Base-by-base conservation (phyloP, 1,140 invertebrate species). In the Metopolophium dirhodum region DNA sequence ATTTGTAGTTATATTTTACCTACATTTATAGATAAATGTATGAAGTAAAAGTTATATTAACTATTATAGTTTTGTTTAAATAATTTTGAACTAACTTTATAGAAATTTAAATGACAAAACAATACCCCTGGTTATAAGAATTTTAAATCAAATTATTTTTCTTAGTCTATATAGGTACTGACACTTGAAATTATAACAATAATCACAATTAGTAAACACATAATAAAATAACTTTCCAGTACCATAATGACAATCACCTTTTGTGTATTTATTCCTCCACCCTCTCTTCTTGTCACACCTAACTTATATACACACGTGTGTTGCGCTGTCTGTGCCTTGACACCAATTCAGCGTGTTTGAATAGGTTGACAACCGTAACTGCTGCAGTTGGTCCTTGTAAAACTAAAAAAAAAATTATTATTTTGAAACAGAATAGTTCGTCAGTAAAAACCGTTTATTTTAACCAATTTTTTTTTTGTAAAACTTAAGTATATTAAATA, bases 291-390 rank as follows among this genome's bases (percentile, higher is more conserved):
- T 77, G 14, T 51, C 22, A 26, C n/a, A 37, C 23, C 49, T 82
- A 51, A 82, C 41, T 51, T 37, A 54, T 7, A 85, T 35, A 57
- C 49, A 86, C 77, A 93, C 49, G 91, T 85, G 91, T 93, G 49
- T 92, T 91, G 77, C 30, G 61, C 37, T 61, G 49, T 90, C 20
- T 49, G n/a, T 92, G 82, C 91, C 91, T 93, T 93, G 77, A 93
- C 91, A 93, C 68, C 49, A 45, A 93, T 93, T 93, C 82, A 23
- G 51, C 18, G 18, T 93, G 49, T 85, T 93, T 85, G 82, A 86
- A 93, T 37, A 86, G 91, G 89, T 90, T 90, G 89, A 90, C 89
- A 90, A 90, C 89, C 89, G 89, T 90, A 68, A 61, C 89, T 68
- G 37, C 89, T 68, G 57, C 89, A 68, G 54, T 90, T 61, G 35